Base-by-base conservation (phyloP, 2,113 vertebrate species). In the Rallus limicola region DNA sequence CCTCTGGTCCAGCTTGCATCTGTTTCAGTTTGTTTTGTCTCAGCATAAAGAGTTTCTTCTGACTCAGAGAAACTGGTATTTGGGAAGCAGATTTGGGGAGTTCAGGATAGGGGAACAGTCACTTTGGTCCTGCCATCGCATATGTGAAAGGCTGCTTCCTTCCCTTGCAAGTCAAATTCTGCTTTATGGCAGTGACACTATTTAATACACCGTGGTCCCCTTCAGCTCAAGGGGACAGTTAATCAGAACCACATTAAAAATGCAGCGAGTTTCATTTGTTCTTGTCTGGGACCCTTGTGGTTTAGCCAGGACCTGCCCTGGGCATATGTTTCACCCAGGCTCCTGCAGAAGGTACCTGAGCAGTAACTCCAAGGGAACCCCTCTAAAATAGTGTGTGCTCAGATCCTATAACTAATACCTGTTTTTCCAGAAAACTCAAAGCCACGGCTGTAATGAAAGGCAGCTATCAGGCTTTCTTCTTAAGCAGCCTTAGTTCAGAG, bases 351-450 rank as follows among this genome's bases (percentile, higher is more conserved):
- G 20, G 13, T 25, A 88, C 56, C 52, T 71, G 82, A 93, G 70
- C 48, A 46, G 28, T 58, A 68, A 81, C 60, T 88, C 82, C 76
- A 64, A 40, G 72, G 90, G 58, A 92, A 53, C 2, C 3, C 50
- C 67, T 29, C 69, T 56, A 24, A 79, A 90, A 91, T n/a, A 88
- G 44, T 5, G 3, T 38, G 11, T 14, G 4, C 42, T 93, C 64
- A 68, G 59, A 95, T 93, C 34, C 38, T 48, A 2, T 21, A 86
- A 53, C 33, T 80, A 55, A 48, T 44, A 75, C 59, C 77, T 74
- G 20, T 83, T 88, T 76, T 80, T 52, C 69, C 34, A 53, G 72
- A 68, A 75, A 93, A 53, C 38, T 78, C 90, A 94, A 93, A 94
- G 56, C 42, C 28, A 19, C 28, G 46, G 8, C 28, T 88, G 42